A percentile compares a stretch with the other conserved stretches of the same genome.
These are phyloP conservation scores for Meles meles DNA, from an alignment of 2,113 vertebrate species.

Conservation along the genomic window DNA sequence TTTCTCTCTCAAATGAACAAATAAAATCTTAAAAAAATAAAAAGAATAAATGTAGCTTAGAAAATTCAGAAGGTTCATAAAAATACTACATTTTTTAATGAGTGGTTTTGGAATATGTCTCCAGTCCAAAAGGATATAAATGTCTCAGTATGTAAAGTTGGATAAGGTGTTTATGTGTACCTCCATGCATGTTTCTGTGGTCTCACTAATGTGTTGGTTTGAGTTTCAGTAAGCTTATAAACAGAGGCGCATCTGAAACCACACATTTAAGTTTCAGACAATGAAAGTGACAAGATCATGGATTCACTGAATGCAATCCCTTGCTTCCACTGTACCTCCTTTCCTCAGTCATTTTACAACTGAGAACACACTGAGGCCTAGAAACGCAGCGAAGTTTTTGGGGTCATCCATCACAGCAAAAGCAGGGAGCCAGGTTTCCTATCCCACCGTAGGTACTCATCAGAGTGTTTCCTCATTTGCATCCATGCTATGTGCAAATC, in stretches of 20 bases:
- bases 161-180: too few species aligned
- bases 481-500: background rate
- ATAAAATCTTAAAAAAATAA: too few species aligned
- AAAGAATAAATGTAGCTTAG: background rate
- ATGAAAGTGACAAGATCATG: background rate
- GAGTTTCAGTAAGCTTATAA: background rate
- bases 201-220: background rate
- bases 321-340: background rate
- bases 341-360: background rate
- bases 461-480: background rate
- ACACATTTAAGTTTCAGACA: background rate
- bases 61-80: slow-evolving; percentile 7
- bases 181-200: background rate
- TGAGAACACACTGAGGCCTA: background rate
- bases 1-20: too few species aligned
- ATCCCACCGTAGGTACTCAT: accelerated
- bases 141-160: background rate
- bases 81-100: background rate
- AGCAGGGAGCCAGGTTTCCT: background rate
- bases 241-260: background rate
- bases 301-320: background rate
- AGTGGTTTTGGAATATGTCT: background rate
- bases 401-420: background rate
- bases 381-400: background rate
- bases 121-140: background rate